Evolutionary conservation across 2,797 vertebrate species (phyloP), one percentile per base, ranked within the genome.

Genomic region (Tenualosa thibaudeaui): DNA sequence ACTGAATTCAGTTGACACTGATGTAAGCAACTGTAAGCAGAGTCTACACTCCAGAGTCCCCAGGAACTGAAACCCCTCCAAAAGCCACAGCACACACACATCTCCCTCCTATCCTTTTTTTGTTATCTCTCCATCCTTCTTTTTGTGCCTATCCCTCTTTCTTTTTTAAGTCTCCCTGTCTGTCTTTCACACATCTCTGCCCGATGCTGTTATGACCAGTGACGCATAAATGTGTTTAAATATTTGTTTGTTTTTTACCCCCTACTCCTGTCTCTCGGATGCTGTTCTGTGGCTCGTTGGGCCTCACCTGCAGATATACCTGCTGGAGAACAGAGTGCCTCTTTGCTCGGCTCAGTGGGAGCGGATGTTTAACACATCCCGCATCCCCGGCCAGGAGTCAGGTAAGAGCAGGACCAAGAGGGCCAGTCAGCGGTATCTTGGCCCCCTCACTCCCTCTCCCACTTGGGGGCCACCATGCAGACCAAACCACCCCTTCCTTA

Each of bases 271-370:
- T 83, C 86, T 82, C 43, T 84, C 15, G 81, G 65, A 82, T 58
- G 62, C 56, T 71, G 81, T 24, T 56, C 26, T 81, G 81, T 82
- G 85, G 82, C 81, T 84, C 81, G 82, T 37, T 15, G 50, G 82
- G 78, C 62, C 91, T 24, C 0, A 56, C 46, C 86, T 88, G 10
- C 95, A 99, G 98, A 96, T 97, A 91, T 96, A 95, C 92, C 95
- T 99, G 91, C 46, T 98, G 97, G 97, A 96, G 86, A 97, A 97
- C 92, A 96, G 96, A 82, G 94, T 99, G 90, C 98, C 98, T 0
- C 96, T 99, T 91, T 99, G 98, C 93, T 99, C 98, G 13, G 96
- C 98, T 90, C 98, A 99, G 93, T 99, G 98, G 97, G 98, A 99
- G 91, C 94, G 97, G 84, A 97, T 98, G 97, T 99, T 98, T 95